Evolutionary conservation across 2,113 vertebrate genomes (phyloP).

Genomic region (Suncus etruscus): DNA sequence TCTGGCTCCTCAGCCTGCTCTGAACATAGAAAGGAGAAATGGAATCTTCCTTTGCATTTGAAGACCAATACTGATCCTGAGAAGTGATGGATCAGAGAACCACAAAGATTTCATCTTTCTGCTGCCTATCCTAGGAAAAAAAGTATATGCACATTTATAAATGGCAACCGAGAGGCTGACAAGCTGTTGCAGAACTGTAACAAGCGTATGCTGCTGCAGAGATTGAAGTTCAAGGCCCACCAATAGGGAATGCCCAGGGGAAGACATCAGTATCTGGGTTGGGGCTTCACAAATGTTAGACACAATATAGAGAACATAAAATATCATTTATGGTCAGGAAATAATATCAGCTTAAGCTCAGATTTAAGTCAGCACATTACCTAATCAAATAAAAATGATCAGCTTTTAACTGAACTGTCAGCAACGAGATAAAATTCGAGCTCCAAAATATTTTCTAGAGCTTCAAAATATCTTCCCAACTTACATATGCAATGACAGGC

Average conservation of each 20-base stretch:
- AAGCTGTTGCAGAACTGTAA: neutral
- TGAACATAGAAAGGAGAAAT: neutral
- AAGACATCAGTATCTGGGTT: neutral
- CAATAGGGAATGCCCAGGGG: accelerated
- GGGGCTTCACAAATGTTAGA: neutral
- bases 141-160: neutral
- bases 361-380: neutral
- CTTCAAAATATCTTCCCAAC: neutral
- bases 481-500: neutral
- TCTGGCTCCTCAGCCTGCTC: neutral
- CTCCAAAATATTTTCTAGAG: neutral
- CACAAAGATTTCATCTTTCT: neutral
- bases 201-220: neutral
- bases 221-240: neutral
- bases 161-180: neutral
- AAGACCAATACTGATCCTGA: neutral
- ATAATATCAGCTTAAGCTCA: neutral
- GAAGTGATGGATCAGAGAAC: neutral
- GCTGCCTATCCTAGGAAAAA: neutral
- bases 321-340: neutral
- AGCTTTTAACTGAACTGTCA: neutral
- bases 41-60: neutral
- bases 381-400: neutral
- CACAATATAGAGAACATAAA: neutral
- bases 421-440: neutral